Base-by-base conservation (phyloP, 2,797 vertebrate species). In the Corythornis leucogaster region DNA sequence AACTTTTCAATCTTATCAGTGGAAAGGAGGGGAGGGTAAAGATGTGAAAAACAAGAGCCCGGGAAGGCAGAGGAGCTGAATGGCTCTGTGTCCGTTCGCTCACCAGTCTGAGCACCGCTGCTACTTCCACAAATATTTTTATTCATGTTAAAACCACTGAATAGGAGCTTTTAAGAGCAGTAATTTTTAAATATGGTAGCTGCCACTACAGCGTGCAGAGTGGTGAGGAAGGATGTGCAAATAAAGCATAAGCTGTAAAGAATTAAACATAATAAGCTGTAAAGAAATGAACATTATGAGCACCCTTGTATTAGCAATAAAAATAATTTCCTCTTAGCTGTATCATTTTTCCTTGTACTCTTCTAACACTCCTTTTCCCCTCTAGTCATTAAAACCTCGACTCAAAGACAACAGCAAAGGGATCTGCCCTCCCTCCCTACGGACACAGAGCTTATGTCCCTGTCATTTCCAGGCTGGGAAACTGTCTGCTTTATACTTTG, bases 301-400 rank as follows among this genome's bases (percentile, higher is more conserved):
- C 76, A 73, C 40, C 55, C 68, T 59, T 92, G 84, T 92, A 95
- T 93, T 85, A 90, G 93, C 92, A 90, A 95, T 94, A 93, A 95
- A 95, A 95, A 94, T 87, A 92, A 96, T 95, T 96, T 94, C 91
- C 90, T 95, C 79, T 73, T 83, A 80, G 88, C 78, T n/a, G 57
- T 89, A 85, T 66, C 16, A 0, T 63, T 94, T 93, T 87, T 85
- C 62, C 62, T 87, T 80, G 90, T 84, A 57, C 62, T 83, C 25
- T 54, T 78, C 74, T 85, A 92, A 78, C 64, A 43, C 76, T 80
- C 38, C 40, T 80, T 87, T 43, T 57, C 21, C 71, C 58, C 84
- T 40, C 43, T 19, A 93, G 62, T 90, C 84, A 94, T 94, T 93
- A 93, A 91, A 92, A 73, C 18, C n/a, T 79, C 0, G 1, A 76